Percentiles rank a stretch among this genome's conserved stretches.
Evolutionary conservation across 2,113 vertebrate genomes (phyloP).

Genomic region (Octodon degus): DNA sequence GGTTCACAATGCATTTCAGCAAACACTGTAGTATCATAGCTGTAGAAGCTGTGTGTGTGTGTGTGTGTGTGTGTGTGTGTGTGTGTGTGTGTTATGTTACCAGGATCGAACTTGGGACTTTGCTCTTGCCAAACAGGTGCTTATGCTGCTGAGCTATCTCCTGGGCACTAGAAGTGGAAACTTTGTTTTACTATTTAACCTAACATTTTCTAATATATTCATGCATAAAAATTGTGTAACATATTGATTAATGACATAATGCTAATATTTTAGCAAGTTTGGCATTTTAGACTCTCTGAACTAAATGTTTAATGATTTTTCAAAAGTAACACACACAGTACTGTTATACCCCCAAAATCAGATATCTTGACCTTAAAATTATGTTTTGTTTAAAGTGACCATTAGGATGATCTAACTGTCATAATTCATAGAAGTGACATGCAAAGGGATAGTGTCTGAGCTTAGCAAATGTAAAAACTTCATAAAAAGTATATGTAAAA

Average conservation of each 20-base stretch:
- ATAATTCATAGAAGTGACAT: background rate
- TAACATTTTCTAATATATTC: background rate
- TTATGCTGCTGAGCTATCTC: too few relatives aligned
- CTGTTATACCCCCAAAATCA: background rate
- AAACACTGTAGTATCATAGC: background rate
- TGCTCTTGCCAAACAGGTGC: too few relatives aligned
- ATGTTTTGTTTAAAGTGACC: background rate
- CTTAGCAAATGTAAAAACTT: background rate
- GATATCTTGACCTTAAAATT: constrained; percentile 14
- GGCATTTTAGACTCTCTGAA: background rate
- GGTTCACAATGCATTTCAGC: background rate
- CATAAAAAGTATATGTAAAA: background rate
- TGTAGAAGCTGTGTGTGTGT: background rate
- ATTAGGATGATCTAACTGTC: background rate
- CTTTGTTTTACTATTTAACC: background rate
- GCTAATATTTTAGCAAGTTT: background rate
- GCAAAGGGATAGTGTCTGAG: background rate
- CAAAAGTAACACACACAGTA: background rate
- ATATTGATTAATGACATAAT: background rate
- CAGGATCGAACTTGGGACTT: too few relatives aligned
- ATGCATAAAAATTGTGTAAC: background rate
- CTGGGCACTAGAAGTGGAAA: background rate
- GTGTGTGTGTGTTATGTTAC: too few relatives aligned
- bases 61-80: too few relatives aligned
- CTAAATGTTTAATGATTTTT: background rate